These are phyloP conservation scores for Cyprinodon tularosa DNA, from an alignment of 2,113 vertebrate genomes.

Conservation along the genomic window DNA sequence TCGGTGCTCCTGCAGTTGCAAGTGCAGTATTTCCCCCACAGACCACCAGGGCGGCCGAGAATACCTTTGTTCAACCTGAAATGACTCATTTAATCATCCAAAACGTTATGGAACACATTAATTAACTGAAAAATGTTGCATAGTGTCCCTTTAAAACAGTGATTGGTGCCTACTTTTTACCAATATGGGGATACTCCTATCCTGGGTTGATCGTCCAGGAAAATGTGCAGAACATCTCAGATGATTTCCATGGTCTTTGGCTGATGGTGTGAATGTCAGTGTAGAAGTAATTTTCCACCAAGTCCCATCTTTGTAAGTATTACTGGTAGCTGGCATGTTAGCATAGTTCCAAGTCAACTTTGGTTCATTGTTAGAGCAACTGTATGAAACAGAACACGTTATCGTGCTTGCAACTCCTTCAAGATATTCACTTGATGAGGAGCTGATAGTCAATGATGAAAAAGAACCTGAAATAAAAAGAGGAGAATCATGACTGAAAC, in stretches of 20 bases:
- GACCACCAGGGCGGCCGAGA: no score
- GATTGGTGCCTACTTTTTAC: conserved; percentile 54
- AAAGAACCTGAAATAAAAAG: conserved; percentile 39
- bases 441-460: conserved; percentile 9
- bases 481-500: conserved; percentile 3
- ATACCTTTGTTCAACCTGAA: no score
- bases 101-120: no score
- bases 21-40: no score
- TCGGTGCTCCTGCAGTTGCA: no score
- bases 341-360: conserved; percentile 49
- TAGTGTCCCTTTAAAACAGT: no score
- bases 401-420: conserved; percentile 47
- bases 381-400: conserved; percentile 55
- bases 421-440: conserved; percentile 31
- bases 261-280: conserved; percentile 46
- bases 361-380: conserved; percentile 34
- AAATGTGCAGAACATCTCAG: conserved; percentile 47
- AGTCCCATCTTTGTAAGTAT: fast-evolving
- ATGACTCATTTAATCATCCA: no score
- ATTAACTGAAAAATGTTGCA: no score
- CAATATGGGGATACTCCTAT: background rate
- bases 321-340: conserved; percentile 22
- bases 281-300: conserved; percentile 37
- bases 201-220: background rate
- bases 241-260: conserved; percentile 38